These are phyloP conservation scores for Cyprinodon tularosa DNA, from an alignment of 2,113 vertebrate species.

Conservation along the genomic window DNA sequence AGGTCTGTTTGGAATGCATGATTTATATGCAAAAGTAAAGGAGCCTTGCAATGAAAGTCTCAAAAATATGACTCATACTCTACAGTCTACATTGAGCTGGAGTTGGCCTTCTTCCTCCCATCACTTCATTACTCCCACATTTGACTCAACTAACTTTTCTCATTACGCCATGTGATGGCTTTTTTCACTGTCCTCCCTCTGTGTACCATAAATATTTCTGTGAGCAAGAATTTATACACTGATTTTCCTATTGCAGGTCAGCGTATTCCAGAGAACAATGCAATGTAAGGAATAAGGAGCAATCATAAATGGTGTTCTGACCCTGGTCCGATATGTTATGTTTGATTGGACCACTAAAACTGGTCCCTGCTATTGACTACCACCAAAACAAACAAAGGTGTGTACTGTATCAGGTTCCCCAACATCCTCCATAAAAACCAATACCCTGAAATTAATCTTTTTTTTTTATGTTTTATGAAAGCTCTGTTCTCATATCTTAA, in stretches of 20 bases:
- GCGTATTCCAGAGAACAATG: conserved; percentile 25
- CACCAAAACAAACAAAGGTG: conserved; percentile 29
- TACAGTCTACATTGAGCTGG: conserved; percentile 45
- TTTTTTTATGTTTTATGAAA: background rate
- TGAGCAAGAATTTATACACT: conserved; percentile 37
- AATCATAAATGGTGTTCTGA: conserved; percentile 19
- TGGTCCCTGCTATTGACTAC: background rate
- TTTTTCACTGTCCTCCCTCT: conserved; percentile 35
- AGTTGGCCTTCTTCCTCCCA: conserved; percentile 44
- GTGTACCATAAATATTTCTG: conserved; percentile 64
- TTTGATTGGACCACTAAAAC: conserved; percentile 18
- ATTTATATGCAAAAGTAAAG: conserved; percentile 40
- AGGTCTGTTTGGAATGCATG: conserved; percentile 39
- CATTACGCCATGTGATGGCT: conserved; percentile 46
- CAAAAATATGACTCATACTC: conserved; percentile 57
- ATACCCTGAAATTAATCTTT: background rate
- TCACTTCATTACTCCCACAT: conserved; percentile 53
- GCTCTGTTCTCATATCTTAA: background rate
- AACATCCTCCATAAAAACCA: conserved; percentile 8
- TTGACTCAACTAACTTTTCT: conserved; percentile 47
- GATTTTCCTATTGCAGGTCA: conserved; percentile 39
- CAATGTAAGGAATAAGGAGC: conserved; percentile 29
- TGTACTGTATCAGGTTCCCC: conserved; percentile 18
- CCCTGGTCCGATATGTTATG: conserved; percentile 11
- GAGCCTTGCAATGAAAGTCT: conserved; percentile 27